A percentile compares a stretch with the other conserved stretches of the same genome.
Evolutionary conservation across 2,113 vertebrate species (phyloP).

Genomic region (Phylloscopus trochiloides): DNA sequence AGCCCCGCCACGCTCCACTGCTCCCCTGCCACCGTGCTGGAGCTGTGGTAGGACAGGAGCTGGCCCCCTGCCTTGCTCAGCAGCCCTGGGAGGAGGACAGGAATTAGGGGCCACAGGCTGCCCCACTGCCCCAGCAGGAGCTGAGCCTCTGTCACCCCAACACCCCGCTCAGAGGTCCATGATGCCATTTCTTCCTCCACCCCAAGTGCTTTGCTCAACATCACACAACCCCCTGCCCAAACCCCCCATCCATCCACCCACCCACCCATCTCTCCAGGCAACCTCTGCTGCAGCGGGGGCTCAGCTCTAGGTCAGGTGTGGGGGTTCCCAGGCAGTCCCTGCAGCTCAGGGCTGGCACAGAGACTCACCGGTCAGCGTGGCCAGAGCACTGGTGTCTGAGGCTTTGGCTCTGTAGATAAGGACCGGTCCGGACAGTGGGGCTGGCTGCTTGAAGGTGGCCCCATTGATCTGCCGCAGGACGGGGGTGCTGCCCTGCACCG

Average conservation of each 20-base stretch:
- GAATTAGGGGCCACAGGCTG: background rate
- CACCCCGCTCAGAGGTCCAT: accelerated
- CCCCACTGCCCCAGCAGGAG: background rate
- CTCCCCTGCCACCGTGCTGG: constrained; percentile 65
- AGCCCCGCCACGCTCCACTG: constrained; percentile 84
- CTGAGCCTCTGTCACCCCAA: background rate
- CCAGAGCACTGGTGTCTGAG: constrained; percentile 62
- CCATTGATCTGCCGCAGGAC: constrained; percentile 78
- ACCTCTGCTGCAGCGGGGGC: background rate
- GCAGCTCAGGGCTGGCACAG: accelerated
- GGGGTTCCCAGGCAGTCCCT: no score
- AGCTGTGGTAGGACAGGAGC: constrained; percentile 85
- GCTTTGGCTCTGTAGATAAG: constrained; percentile 81
- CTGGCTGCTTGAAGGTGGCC: constrained; percentile 81
- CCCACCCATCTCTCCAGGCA: background rate
- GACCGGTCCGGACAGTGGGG: constrained; percentile 78
- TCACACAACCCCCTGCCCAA: background rate
- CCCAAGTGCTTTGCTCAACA: background rate
- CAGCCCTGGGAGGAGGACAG: constrained; percentile 71
- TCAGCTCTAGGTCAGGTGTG: accelerated
- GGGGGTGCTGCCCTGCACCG: constrained; percentile 79
- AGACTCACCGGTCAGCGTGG: constrained; percentile 77
- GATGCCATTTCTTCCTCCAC: background rate
- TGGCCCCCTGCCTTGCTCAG: constrained; percentile 76
- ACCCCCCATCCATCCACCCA: background rate